Evolutionary conservation across 1,140 invertebrate genomes (phyloP), one percentile per base, ranked within the genome.

Genomic region (Vanessa tameamea): DNA sequence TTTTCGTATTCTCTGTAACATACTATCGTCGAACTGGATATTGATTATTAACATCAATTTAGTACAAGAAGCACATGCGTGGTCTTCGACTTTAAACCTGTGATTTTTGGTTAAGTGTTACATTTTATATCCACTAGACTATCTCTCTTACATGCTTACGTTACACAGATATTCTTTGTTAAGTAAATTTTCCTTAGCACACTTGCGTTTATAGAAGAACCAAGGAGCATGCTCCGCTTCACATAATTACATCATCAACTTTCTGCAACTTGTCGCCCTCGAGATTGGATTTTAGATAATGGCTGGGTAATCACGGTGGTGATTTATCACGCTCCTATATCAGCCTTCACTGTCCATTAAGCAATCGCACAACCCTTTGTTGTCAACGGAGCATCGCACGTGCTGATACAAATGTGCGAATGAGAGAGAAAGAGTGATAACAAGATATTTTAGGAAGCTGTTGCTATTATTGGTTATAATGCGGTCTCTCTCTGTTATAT

Each of bases 211-310:
- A 61, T 23, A 23, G 20, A 57, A 57, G 53, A 23, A 57, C 43
- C 61, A 12, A 47, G 47, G 31, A 64, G 61, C 67, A 55, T 59
- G 64, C 67, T 64, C 69, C 76, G 80, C 82, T 78, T 73, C 51
- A 71, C 75, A 81, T 81, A 85, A 82, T 83, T 85, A 83, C 77
- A 79, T 78, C 79, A 80, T 81, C 77, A 86, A 85, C 75, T 82
- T 82, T 78, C 76, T 70, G 65, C 69, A 76, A 85, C 79, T 84
- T 83, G 87, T 85, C 85, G 77, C 82, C 84, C 82, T 74, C 72
- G 86, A 92, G 88, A 92, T 92, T 89, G 87, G 85, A 89, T 89
- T 88, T 92, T 86, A 90, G 90, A 90, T 90, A 90, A 90, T 90
- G 88, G 87, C 74, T 82, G 78, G 76, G 88, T 92, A 92, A 92